Base-by-base conservation (phyloP, 2,113 vertebrate species). In the Lipotes vexillifer region DNA sequence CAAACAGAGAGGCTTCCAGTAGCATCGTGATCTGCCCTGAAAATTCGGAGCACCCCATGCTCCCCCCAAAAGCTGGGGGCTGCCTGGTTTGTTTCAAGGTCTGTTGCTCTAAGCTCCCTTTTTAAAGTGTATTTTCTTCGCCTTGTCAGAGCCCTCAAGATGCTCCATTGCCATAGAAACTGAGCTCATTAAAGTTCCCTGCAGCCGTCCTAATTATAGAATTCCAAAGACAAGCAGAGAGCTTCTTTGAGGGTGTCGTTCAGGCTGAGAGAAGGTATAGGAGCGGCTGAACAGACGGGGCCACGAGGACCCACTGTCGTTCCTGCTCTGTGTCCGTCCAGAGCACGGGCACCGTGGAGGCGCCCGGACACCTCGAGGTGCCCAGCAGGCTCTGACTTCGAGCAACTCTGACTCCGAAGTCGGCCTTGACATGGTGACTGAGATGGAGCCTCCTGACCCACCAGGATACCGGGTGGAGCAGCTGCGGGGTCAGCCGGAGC, bases 161-260 rank as follows among this genome's bases (percentile, higher is more conserved):
- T 75, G 74, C 93, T 36, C 46, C 29, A 72, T 98, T 96, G 95
- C 98, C 96, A 98, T 98, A 95, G 98, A 96, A 98, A 98, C 96
- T 2, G 83, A 59, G 82, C 96, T 96, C 25, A 80, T 97, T 97
- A 94, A 81, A 83, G 92, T 96, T 93, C 82, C 85, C 95, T 74
- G 88, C 86, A 57, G 90, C 91, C 86, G 41, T 18, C 88, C 97
- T 98, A 97, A 98, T 98, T 98, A 98, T 97, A 98, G 91, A 69
- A 72, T 36, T n/a, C 77, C 81, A 46, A 44, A 95, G 93, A 52
- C 66, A 74, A 82, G 87, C 78, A 10, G 14, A 49, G 61, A 66
- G 80, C 90, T 75, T 44, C n/a, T 52, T 20, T 84, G 63, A 75
- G 94, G 85, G 86, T 36, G 91, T 78, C 23, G 27, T 71, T 80